Percentiles rank a stretch among this genome's conserved stretches.
phyloP scores from a whole-genome alignment of 30 jellyfish, hydroid and myxozoan genomes.

The Hydractinia echinata region DNA sequence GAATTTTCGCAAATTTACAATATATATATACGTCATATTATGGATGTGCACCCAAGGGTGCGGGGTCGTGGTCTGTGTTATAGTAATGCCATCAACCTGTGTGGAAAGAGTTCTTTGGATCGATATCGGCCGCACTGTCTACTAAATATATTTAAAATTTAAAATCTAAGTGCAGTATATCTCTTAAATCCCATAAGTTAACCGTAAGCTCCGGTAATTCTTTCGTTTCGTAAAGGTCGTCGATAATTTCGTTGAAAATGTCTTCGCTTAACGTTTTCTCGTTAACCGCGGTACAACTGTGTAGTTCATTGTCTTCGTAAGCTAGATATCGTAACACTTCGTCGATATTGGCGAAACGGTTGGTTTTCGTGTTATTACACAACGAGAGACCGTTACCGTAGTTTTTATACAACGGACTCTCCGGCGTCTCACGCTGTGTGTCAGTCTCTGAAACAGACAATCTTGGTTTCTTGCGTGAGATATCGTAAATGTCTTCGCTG shows the following conservation, averaged over 20 bases:
- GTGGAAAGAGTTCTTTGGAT: no score
- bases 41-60: no score
- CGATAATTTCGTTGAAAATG: constrained; percentile 28
- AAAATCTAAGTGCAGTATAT: not conserved
- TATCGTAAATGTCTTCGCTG: constrained; percentile 1
- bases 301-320: not conserved
- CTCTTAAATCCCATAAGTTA: constrained; percentile 31
- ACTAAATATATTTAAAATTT: not conserved
- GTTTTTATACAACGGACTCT: constrained; percentile 46
- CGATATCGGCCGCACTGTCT: no score
- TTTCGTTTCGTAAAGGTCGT: constrained; percentile 22
- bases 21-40: no score
- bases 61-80: no score
- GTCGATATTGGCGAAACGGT: constrained; percentile 26
- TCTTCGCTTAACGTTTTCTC: constrained; percentile 15
- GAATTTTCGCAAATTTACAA: no score
- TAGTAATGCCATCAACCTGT: no score
- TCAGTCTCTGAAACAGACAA: not conserved
- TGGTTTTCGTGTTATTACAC: constrained; percentile 46
- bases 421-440: not conserved
- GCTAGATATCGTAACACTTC: constrained; percentile 29
- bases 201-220: constrained; percentile 36
- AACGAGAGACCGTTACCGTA: constrained; percentile 55
- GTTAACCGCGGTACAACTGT: not conserved
- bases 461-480: constrained; percentile 11